phyloP scores from a whole-genome alignment of 2,888 invertebrate genomes.

The Protodeltote pygarga region DNA sequence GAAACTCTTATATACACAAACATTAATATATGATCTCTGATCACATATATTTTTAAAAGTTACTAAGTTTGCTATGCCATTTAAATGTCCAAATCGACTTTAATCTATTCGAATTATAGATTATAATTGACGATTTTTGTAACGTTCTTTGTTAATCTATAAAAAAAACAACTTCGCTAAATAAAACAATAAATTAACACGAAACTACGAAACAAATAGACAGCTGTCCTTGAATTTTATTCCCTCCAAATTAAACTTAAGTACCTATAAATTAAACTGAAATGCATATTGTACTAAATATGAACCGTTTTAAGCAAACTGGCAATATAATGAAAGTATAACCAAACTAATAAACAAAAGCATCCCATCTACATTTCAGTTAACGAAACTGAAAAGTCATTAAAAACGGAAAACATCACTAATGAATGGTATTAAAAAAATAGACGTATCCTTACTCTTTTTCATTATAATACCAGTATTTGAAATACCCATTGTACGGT shows the following conservation, averaged over 20 bases:
- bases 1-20: slow-evolving; percentile 10
- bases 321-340: slow-evolving; percentile 16
- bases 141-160: no score
- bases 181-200: no score
- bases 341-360: slow-evolving; percentile 1
- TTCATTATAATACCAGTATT: slow-evolving; percentile 29
- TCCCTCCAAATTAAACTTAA: slow-evolving; percentile 5
- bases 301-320: background rate
- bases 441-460: slow-evolving; percentile 12
- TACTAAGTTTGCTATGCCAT: background rate
- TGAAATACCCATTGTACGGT: background rate
- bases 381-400: slow-evolving; percentile 1
- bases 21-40: background rate
- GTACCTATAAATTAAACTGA: background rate
- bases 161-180: no score
- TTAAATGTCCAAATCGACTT: slow-evolving; percentile 1
- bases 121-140: slow-evolving; percentile 39
- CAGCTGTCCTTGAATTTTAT: background rate
- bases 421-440: slow-evolving; percentile 10
- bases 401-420: slow-evolving; percentile 9
- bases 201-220: background rate
- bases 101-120: slow-evolving; percentile 23
- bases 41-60: background rate
- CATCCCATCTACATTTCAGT: background rate
- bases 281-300: slow-evolving; percentile 5